These are phyloP conservation scores for Gopherus flavomarginatus DNA, from an alignment of 2,113 vertebrate species.

Conservation along the genomic window DNA sequence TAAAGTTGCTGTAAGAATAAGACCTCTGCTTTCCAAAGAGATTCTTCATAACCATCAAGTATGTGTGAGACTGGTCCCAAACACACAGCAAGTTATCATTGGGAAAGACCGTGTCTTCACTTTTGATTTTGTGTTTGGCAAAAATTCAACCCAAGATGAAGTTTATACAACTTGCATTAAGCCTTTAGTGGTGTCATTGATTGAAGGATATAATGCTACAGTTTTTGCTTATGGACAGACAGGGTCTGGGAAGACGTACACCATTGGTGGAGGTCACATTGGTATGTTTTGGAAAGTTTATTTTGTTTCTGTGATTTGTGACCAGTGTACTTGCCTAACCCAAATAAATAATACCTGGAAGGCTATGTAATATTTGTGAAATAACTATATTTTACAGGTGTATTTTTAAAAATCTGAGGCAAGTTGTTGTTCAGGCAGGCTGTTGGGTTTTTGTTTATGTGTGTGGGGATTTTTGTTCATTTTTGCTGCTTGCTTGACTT, in stretches of 20 bases:
- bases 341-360: not conserved
- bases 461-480: not conserved
- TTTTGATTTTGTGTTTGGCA: slow-evolving; percentile 92
- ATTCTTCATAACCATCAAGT: slow-evolving; percentile 86
- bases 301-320: not conserved
- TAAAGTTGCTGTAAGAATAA: slow-evolving; percentile 90
- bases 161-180: slow-evolving; percentile 88
- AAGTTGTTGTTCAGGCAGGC: not conserved
- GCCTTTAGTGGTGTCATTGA: slow-evolving; percentile 84
- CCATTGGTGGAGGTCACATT: slow-evolving; percentile 83
- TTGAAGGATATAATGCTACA: slow-evolving; percentile 90
- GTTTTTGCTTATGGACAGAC: slow-evolving; percentile 95
- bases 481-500: not conserved
- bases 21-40: slow-evolving; percentile 90
- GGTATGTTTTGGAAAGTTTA: slow-evolving; percentile 78
- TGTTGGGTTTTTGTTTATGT: not conserved
- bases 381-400: not conserved
- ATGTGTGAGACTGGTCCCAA: slow-evolving; percentile 86
- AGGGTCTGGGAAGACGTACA: slow-evolving; percentile 94
- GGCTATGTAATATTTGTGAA: not conserved
- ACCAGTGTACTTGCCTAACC: not conserved
- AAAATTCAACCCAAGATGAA: slow-evolving; percentile 85
- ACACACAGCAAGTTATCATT: slow-evolving; percentile 84
- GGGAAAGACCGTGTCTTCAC: slow-evolving; percentile 86
- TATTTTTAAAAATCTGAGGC: not conserved